Evolutionary conservation across 2,113 vertebrate genomes (phyloP).

Genomic region (Meles meles): DNA sequence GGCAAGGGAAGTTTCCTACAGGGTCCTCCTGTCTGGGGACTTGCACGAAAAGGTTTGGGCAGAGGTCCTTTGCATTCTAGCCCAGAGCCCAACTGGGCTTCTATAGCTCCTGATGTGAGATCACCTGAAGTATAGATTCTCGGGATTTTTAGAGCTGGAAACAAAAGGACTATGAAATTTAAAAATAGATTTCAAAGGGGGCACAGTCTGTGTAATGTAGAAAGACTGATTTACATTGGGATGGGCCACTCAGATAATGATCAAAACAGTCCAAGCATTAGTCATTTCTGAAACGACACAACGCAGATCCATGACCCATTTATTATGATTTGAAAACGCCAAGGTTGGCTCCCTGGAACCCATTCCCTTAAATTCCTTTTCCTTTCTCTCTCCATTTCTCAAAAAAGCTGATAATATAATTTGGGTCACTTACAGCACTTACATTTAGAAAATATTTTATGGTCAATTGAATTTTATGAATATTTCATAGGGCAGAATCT

Average conservation of each 20-base stretch:
- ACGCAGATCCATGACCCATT: neutral
- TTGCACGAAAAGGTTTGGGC: fast-evolving
- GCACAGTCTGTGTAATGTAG: neutral
- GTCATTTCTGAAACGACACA: constrained; percentile 51
- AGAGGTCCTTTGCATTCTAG: neutral
- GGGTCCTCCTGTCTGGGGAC: neutral
- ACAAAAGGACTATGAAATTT: neutral
- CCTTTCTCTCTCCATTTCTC: constrained; percentile 21
- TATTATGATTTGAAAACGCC: neutral
- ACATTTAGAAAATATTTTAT: constrained; percentile 53
- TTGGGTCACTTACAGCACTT: constrained; percentile 53
- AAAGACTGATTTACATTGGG: neutral
- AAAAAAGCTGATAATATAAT: constrained; percentile 48
- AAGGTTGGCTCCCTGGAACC: constrained; percentile 26
- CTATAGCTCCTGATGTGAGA: neutral
- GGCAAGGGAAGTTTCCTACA: neutral
- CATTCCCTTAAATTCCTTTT: constrained; percentile 25
- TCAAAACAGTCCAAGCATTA: neutral
- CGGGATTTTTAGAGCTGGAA: neutral
- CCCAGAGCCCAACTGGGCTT: neutral
- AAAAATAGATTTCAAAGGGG: constrained; percentile 14
- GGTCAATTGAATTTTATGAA: constrained; percentile 32
- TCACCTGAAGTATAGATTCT: neutral
- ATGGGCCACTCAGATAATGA: neutral
- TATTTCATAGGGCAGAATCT: constrained; percentile 52